Evolutionary conservation across 1,140 invertebrate genomes (phyloP).

Genomic region (Venustaconcha ellipsiformis): DNA sequence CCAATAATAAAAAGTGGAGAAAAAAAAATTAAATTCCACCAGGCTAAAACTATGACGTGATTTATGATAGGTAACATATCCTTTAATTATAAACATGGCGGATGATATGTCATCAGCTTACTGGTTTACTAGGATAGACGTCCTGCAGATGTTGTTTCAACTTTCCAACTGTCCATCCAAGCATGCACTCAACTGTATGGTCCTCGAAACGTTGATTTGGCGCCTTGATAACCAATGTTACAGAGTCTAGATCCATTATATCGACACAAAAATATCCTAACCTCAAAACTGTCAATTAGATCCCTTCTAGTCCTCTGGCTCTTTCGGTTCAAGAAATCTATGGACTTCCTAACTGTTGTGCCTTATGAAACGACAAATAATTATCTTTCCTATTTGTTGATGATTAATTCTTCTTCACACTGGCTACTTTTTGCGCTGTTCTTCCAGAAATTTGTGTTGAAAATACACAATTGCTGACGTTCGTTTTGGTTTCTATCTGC

Average conservation of each 20-base stretch:
- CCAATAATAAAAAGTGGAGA: too few species aligned
- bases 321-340: background rate
- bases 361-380: background rate
- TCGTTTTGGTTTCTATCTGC: background rate
- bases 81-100: too few species aligned
- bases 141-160: slow-evolving; percentile 86
- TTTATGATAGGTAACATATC: too few species aligned
- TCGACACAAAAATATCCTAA: background rate
- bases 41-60: too few species aligned
- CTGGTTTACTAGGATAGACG: slow-evolving; percentile 91
- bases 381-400: background rate
- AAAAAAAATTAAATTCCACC: too few species aligned
- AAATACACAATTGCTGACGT: background rate
- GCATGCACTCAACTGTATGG: slow-evolving; percentile 83
- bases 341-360: background rate
- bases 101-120: slow-evolving; percentile 70
- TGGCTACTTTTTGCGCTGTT: background rate
- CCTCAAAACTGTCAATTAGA: background rate
- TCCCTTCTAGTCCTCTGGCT: background rate
- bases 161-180: slow-evolving; percentile 86
- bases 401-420: background rate
- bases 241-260: slow-evolving; percentile 64
- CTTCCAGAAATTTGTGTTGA: background rate
- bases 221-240: slow-evolving; percentile 86
- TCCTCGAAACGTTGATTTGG: slow-evolving; percentile 91